Conservation (phyloP, 2,888 invertebrate genomes). For the Cheilosia variabilis region DNA sequence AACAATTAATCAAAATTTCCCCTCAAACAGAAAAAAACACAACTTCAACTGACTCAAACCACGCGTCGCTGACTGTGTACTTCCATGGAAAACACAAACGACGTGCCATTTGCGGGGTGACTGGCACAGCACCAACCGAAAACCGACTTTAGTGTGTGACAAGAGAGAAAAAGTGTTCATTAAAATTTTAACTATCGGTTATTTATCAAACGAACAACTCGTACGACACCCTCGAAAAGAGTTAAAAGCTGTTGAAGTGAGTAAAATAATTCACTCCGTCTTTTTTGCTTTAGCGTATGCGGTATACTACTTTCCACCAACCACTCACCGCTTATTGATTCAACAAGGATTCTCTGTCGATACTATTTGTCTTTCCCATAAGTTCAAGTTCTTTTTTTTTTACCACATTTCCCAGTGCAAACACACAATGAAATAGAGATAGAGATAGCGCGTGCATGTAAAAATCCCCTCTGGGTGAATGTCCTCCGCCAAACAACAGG, state of each 20-base stretch:
- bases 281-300: not conserved
- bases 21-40: not conserved
- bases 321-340: slow-evolving; percentile 50
- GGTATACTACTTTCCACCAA: slow-evolving; percentile 1
- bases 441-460: slow-evolving; percentile 31
- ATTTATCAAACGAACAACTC: slow-evolving; percentile 52
- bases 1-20: too few species aligned
- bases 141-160: not conserved
- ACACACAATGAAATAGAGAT: slow-evolving; percentile 37
- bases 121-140: not conserved
- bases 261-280: slow-evolving; percentile 19
- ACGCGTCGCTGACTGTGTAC: slow-evolving; percentile 13
- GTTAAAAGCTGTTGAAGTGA: slow-evolving; percentile 10
- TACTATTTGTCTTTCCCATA: slow-evolving; percentile 58
- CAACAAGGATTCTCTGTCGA: slow-evolving; percentile 44
- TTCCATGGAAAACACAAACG: not conserved
- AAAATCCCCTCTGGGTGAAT: slow-evolving; percentile 48
- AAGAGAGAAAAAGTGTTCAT: slow-evolving; percentile 64
- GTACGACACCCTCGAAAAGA: not conserved
- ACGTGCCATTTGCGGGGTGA: not conserved
- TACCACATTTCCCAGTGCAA: slow-evolving; percentile 45
- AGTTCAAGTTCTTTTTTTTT: slow-evolving; percentile 10
- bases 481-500: slow-evolving; percentile 37
- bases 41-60: not conserved
- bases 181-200: slow-evolving; percentile 68